These are phyloP conservation scores for Myopa tessellatipennis DNA, from an alignment of 2,888 invertebrate genomes.

Conservation along the genomic window DNA sequence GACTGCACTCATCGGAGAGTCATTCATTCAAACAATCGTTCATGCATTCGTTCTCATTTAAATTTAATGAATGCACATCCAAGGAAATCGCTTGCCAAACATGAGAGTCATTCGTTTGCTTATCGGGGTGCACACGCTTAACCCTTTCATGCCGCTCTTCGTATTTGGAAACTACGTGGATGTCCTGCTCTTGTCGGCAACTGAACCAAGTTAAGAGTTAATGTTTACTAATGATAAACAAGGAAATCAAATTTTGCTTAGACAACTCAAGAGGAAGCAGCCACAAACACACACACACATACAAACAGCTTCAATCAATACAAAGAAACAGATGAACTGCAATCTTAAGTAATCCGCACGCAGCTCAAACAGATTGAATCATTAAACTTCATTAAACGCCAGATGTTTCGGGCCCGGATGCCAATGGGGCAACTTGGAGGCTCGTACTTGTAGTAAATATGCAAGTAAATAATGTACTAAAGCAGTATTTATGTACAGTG, in stretches of 20 bases:
- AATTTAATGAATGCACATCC: not conserved
- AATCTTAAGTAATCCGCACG: not conserved
- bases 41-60: not conserved
- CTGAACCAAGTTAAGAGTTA: not conserved
- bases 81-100: not conserved
- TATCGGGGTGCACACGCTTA: not conserved
- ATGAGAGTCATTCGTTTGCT: not conserved
- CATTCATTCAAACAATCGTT: not conserved
- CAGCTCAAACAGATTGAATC: no score
- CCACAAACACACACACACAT: not conserved
- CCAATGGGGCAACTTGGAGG: no score
- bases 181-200: no score
- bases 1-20: no score
- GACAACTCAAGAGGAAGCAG: not conserved
- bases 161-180: no score
- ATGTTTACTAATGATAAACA: not conserved
- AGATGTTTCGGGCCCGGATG: no score
- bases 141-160: not conserved
- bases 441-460: no score
- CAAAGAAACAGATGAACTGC: not conserved
- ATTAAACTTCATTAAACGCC: no score
- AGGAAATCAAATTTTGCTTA: not conserved
- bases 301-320: not conserved
- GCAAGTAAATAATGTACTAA: no score
- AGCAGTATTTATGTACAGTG: no score